phyloP scores from a whole-genome alignment of 2,797 vertebrate species.

The Cyclopterus lumpus region DNA sequence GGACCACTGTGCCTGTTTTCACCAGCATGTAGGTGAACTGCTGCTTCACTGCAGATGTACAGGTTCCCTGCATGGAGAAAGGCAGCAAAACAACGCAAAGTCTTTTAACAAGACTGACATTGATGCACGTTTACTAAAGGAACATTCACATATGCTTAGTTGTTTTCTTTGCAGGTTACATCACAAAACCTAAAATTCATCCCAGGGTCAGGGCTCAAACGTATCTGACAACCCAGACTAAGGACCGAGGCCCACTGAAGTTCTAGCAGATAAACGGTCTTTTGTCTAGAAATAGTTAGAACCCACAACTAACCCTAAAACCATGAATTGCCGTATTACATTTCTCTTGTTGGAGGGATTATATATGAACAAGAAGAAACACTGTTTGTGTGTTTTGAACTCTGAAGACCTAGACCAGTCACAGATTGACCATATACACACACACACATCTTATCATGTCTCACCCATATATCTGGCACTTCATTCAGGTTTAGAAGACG shows the following conservation, averaged over 20 bases:
- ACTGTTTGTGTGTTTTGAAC: not conserved
- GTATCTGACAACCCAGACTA: not conserved
- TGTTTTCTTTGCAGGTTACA: not conserved
- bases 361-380: not conserved
- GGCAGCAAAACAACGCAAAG: not conserved
- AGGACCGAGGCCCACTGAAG: not conserved
- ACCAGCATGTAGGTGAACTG: conserved; percentile 95
- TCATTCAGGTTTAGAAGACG: conserved; percentile 92
- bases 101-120: not conserved
- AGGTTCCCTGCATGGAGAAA: conserved; percentile 82
- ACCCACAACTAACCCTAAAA: not conserved
- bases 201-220: not conserved
- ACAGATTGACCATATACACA: not conserved
- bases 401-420: not conserved
- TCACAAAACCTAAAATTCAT: too few species aligned
- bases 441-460: conserved; percentile 20
- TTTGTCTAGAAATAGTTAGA: not conserved
- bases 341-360: not conserved
- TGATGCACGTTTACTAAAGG: not conserved
- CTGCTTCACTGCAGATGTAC: conserved; percentile 85
- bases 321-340: not conserved
- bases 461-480: conserved; percentile 93
- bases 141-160: not conserved
- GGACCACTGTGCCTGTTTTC: conserved; percentile 89
- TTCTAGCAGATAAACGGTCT: not conserved